A percentile compares a stretch with the other conserved stretches of the same genome.
These are phyloP conservation scores for Microtus oregoni DNA, from an alignment of 2,113 vertebrate genomes.

Conservation along the genomic window DNA sequence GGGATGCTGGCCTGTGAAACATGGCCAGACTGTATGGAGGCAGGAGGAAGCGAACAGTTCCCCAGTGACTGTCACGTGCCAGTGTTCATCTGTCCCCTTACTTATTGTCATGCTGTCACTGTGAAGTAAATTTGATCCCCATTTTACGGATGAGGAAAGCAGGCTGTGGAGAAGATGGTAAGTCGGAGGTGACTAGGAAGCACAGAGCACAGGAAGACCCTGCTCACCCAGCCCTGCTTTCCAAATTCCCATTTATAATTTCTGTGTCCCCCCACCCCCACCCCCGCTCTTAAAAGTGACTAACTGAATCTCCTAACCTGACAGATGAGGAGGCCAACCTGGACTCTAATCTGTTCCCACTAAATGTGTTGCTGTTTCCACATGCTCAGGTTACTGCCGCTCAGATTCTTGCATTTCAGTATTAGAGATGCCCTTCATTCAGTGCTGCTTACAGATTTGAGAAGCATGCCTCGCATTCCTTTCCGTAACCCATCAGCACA, in stretches of 20 bases:
- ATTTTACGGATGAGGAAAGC: slow-evolving; percentile 16
- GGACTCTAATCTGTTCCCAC: slow-evolving; percentile 19
- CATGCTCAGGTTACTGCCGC: background rate
- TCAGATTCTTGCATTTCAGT: slow-evolving; percentile 30
- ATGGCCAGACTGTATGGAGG: background rate
- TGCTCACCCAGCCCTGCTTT: background rate
- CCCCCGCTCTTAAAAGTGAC: background rate
- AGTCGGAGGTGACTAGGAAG: background rate
- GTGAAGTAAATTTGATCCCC: background rate
- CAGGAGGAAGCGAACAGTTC: slow-evolving; percentile 28
- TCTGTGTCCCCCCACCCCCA: background rate
- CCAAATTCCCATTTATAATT: background rate
- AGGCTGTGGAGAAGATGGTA: background rate
- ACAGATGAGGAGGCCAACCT: slow-evolving; percentile 63
- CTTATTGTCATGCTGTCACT: background rate
- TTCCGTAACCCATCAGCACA: slow-evolving; percentile 53
- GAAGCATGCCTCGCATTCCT: slow-evolving; percentile 75
- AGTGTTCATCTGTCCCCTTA: background rate
- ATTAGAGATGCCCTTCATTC: slow-evolving; percentile 56
- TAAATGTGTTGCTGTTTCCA: slow-evolving; percentile 42
- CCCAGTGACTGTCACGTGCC: background rate
- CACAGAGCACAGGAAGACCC: background rate
- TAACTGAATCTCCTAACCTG: slow-evolving; percentile 3
- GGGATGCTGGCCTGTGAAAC: background rate
- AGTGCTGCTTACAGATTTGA: slow-evolving; percentile 67